Conservation (phyloP, 2,888 invertebrate species). For the Troglohyphantes excavatus region DNA sequence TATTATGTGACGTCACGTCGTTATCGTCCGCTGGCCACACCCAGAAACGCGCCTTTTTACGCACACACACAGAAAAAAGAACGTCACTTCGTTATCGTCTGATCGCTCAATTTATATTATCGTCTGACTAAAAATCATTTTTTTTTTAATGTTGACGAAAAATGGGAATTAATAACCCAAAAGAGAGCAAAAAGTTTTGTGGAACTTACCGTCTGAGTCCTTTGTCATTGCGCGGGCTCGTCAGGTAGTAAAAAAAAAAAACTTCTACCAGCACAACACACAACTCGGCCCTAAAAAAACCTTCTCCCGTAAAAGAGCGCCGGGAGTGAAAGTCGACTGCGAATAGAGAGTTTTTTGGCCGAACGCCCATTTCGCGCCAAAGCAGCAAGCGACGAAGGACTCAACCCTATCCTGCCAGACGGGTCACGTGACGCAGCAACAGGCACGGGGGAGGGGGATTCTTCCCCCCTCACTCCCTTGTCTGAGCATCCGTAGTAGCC, state of each 20-base stretch:
- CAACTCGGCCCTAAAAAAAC: conserved; percentile 53
- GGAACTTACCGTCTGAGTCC: conserved; percentile 69
- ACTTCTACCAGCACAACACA: not conserved
- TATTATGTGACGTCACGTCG: conserved; percentile 65
- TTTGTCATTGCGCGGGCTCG: conserved; percentile 59
- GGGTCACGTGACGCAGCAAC: conserved; percentile 73
- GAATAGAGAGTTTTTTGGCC: conserved; percentile 70
- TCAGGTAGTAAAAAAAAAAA: conserved; percentile 46
- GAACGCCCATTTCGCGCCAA: conserved; percentile 75
- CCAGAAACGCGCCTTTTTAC: conserved; percentile 20
- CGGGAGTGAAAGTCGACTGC: conserved; percentile 28
- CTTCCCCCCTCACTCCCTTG: conserved; percentile 49
- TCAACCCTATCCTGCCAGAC: conserved; percentile 79
- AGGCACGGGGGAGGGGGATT: conserved; percentile 41
- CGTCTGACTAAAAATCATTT: not conserved
- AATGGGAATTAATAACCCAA: not conserved
- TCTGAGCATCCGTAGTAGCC: conserved; percentile 77
- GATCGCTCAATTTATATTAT: conserved; percentile 43
- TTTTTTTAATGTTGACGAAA: not conserved
- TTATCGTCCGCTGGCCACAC: conserved; percentile 61
- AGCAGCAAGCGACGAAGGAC: conserved; percentile 55
- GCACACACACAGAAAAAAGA: conserved; percentile 17
- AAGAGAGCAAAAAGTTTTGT: not conserved
- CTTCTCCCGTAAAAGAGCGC: conserved; percentile 18
- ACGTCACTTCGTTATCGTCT: not conserved